A percentile compares a stretch with the other conserved stretches of the same genome.
Conservation (phyloP, 2,113 vertebrate species). For the Poecile atricapillus region DNA sequence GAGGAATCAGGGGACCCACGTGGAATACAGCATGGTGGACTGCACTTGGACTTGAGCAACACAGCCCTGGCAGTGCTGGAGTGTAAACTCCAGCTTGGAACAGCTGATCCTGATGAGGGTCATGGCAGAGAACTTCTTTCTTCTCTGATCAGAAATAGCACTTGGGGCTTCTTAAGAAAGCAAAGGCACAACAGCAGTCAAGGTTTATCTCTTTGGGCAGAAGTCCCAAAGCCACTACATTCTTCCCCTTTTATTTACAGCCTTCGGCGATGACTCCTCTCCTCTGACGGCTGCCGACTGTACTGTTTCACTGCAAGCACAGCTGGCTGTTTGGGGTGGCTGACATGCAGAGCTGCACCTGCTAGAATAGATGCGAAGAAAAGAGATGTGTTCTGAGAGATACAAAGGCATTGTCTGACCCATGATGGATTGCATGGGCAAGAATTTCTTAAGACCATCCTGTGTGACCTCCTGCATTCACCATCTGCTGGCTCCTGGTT, state of each 20-base stretch:
- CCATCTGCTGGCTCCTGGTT: not conserved
- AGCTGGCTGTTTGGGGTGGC: not conserved
- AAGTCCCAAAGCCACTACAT: not conserved
- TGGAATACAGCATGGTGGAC: rapidly evolving
- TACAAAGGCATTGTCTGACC: not conserved
- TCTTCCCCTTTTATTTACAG: not conserved
- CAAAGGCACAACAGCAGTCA: not conserved
- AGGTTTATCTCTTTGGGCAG: not conserved
- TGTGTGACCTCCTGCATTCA: not conserved
- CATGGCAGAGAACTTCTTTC: not conserved
- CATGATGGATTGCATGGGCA: rapidly evolving
- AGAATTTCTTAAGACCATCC: not conserved
- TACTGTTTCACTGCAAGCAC: not conserved
- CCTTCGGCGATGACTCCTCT: rapidly evolving
- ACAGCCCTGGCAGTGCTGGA: not conserved
- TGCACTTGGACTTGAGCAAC: not conserved
- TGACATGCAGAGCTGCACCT: not conserved
- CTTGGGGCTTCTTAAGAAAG: not conserved
- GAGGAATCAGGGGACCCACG: rapidly evolving
- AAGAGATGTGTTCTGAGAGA: not conserved
- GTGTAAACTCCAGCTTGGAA: not conserved
- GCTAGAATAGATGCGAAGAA: not conserved
- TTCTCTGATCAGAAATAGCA: not conserved
- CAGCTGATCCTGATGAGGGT: rapidly evolving
- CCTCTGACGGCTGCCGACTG: not conserved